These are phyloP conservation scores for Lepidochrysops patricia DNA, from an alignment of 2,888 invertebrate species.

Conservation along the genomic window DNA sequence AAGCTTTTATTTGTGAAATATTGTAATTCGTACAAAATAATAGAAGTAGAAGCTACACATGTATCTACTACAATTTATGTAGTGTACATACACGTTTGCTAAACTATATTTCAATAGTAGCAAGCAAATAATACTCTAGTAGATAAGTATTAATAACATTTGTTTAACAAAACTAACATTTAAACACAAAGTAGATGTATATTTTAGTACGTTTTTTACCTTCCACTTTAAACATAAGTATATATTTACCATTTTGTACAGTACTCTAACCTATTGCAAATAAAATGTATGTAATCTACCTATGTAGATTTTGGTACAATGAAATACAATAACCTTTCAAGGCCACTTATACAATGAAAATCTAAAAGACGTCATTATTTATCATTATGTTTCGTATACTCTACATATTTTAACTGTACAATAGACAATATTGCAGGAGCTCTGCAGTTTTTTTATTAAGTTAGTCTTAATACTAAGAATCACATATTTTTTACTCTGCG, in stretches of 20 bases:
- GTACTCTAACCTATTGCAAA: conserved; percentile 15
- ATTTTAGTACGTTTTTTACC: background rate
- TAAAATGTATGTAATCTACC: conserved; percentile 26
- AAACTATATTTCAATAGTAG: background rate
- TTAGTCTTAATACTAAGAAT: background rate
- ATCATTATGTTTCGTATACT: background rate
- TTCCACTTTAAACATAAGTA: background rate
- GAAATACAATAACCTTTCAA: conserved; percentile 25
- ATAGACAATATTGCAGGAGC: background rate
- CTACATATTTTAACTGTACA: background rate
- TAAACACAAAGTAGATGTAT: background rate
- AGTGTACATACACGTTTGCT: too few species aligned
- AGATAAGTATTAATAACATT: too few species aligned
- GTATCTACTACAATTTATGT: too few species aligned
- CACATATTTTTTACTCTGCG: background rate
- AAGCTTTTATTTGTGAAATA: background rate
- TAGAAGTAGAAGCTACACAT: background rate
- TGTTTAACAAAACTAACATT: background rate
- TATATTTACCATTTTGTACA: conserved; percentile 1
- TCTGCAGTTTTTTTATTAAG: background rate
- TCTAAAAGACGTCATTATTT: conserved; percentile 19
- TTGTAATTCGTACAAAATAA: background rate
- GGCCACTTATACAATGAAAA: conserved; percentile 25
- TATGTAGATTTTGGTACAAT: conserved; percentile 29
- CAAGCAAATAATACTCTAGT: background rate